Evolutionary conservation across 2,888 invertebrate genomes (phyloP).

Genomic region (Andrena dorsata): DNA sequence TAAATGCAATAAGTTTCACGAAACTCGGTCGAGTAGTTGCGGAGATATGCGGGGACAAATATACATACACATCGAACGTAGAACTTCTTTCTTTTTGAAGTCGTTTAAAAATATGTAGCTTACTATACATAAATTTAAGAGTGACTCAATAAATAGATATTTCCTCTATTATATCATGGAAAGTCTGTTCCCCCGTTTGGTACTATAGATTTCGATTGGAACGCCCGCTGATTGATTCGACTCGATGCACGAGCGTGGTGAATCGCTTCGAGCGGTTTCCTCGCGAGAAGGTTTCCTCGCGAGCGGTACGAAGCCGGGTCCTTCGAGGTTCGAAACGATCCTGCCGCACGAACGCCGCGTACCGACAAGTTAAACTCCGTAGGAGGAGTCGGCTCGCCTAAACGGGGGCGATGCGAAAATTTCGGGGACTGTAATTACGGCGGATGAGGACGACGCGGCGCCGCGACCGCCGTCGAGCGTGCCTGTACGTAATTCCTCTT

Average conservation of each 20-base stretch:
- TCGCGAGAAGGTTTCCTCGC: too few relatives aligned
- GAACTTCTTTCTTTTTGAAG: too few relatives aligned
- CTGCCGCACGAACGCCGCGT: slow-evolving; percentile 14
- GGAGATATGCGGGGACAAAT: too few relatives aligned
- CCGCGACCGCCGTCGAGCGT: slow-evolving; percentile 35
- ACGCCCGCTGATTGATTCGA: background rate
- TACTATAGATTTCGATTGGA: background rate
- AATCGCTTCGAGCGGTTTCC: too few relatives aligned
- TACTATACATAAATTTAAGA: too few relatives aligned
- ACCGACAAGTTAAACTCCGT: slow-evolving; percentile 34
- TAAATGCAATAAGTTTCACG: too few relatives aligned
- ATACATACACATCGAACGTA: too few relatives aligned
- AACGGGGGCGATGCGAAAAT: slow-evolving; percentile 50
- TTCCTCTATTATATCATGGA: too few relatives aligned
- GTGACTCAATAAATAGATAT: too few relatives aligned
- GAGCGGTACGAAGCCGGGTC: slow-evolving; percentile 1
- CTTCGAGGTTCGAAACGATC: slow-evolving; percentile 26
- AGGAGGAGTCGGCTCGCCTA: slow-evolving; percentile 11
- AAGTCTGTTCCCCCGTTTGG: too few relatives aligned
- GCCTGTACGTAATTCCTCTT: slow-evolving; percentile 52
- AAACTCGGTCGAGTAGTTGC: too few relatives aligned
- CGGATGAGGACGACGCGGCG: slow-evolving; percentile 40
- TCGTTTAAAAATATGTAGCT: too few relatives aligned
- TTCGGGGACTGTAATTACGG: slow-evolving; percentile 45
- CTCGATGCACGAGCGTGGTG: background rate